Conservation (phyloP, 1,140 invertebrate genomes). For the Heliconius congener region DNA sequence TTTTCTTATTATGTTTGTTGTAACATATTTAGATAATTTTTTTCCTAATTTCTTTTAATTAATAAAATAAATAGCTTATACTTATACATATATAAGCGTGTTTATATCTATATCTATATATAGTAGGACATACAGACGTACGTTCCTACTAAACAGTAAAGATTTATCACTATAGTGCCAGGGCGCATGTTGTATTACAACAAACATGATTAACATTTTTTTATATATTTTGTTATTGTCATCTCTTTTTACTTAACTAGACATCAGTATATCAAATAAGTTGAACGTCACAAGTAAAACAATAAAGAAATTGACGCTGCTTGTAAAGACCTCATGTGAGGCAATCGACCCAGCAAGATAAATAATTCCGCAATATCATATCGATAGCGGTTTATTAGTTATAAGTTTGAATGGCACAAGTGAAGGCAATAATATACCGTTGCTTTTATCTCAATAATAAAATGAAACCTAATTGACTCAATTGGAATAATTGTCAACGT, state of each 20-base stretch:
- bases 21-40: neutral
- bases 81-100: too few relatives aligned
- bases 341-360: constrained; percentile 35
- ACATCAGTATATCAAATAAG: neutral
- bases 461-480: constrained; percentile 30
- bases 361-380: constrained; percentile 33
- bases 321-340: constrained; percentile 33
- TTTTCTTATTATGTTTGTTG: too few relatives aligned
- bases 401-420: constrained; percentile 32
- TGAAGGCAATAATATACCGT: constrained; percentile 30
- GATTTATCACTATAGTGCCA: too few relatives aligned
- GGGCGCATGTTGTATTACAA: neutral
- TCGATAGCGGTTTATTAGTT: constrained; percentile 35
- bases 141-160: too few relatives aligned
- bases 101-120: too few relatives aligned
- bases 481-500: constrained; percentile 25
- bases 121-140: too few relatives aligned
- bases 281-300: constrained; percentile 35
- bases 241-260: neutral
- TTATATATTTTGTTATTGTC: neutral
- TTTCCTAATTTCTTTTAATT: neutral
- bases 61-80: neutral
- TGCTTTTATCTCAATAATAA: constrained; percentile 31
- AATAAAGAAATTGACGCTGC: constrained; percentile 39
- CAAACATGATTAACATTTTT: neutral